These are phyloP conservation scores for Aphrocallistes beatrix DNA, from an alignment of 37 sponge, comb jelly and placozoan species.

Conservation along the genomic window DNA sequence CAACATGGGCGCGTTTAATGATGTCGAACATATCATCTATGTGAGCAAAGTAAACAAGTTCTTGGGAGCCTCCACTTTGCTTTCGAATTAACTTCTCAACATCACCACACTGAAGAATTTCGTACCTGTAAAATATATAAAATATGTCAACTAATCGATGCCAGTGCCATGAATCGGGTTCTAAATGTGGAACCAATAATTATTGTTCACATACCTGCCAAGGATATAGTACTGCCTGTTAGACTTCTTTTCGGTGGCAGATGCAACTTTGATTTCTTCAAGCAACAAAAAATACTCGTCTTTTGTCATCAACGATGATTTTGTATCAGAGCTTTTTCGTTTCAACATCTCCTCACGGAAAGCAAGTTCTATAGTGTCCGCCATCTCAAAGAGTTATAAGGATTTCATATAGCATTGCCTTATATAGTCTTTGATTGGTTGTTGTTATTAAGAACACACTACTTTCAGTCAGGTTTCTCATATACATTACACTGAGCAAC, in stretches of 20 bases:
- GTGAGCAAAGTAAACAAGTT: constrained; percentile 13
- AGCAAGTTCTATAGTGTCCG: constrained; percentile 2
- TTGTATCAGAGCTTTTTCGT: constrained; percentile 12
- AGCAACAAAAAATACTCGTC: constrained; percentile 16
- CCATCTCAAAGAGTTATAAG: constrained; percentile 14
- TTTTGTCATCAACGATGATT: constrained; percentile 20
- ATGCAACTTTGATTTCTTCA: constrained; percentile 17
- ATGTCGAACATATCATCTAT: constrained; percentile 14
- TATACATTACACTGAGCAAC: too few relatives aligned
- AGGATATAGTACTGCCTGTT: constrained; percentile 13
- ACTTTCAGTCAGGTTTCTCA: too few relatives aligned
- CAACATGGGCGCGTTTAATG: constrained; percentile 15
- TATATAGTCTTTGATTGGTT: too few relatives aligned
- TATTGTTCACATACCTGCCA: constrained; percentile 17
- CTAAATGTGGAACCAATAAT: constrained; percentile 16
- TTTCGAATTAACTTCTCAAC: constrained; percentile 17
- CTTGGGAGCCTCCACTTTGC: constrained; percentile 18
- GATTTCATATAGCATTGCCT: constrained; percentile 11
- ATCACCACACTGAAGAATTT: constrained; percentile 16
- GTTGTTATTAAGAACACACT: too few relatives aligned
- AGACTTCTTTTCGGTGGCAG: background rate
- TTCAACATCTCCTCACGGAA: constrained; percentile 18
- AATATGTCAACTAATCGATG: constrained; percentile 15
- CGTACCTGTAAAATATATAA: constrained; percentile 16
- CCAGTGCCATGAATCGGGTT: constrained; percentile 19